Conservation (phyloP, 2,888 invertebrate genomes). For the Thera obeliscata region DNA sequence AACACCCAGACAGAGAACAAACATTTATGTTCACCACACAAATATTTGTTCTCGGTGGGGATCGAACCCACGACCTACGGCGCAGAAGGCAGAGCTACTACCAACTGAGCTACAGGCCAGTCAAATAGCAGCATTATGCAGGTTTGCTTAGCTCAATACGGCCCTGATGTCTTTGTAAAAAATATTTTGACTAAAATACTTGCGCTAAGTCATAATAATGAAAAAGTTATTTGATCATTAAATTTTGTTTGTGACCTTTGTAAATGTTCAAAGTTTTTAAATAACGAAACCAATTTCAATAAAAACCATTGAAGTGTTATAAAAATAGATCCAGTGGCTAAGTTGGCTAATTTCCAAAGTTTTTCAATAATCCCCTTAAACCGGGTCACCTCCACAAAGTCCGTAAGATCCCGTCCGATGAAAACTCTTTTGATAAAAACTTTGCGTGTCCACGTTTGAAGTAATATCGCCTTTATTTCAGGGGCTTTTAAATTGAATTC, state of each 20-base stretch:
- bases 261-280: not conserved
- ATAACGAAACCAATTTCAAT: slow-evolving; percentile 3
- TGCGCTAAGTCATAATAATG: not conserved
- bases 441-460: slow-evolving; percentile 35
- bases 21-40: too few species aligned
- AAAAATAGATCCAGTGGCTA: slow-evolving; percentile 27
- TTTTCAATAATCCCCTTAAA: slow-evolving; percentile 38
- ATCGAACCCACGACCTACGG: too few species aligned
- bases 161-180: too few species aligned
- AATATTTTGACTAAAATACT: too few species aligned
- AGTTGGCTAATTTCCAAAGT: slow-evolving; percentile 40
- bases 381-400: slow-evolving; percentile 36
- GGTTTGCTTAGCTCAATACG: too few species aligned
- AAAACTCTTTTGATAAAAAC: slow-evolving; percentile 47
- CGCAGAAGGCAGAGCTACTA: too few species aligned
- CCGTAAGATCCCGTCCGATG: slow-evolving; percentile 40
- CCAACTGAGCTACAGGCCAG: too few species aligned
- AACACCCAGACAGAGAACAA: too few species aligned
- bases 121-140: too few species aligned
- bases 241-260: not conserved
- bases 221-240: not conserved
- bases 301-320: slow-evolving; percentile 15
- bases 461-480: slow-evolving; percentile 35
- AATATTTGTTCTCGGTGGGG: too few species aligned
- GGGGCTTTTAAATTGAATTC: slow-evolving; percentile 40